Evolutionary conservation across 23 tunicate genomes (phyloP), one percentile per base, ranked within the genome.

Genomic region (Trididemnum clinides): DNA sequence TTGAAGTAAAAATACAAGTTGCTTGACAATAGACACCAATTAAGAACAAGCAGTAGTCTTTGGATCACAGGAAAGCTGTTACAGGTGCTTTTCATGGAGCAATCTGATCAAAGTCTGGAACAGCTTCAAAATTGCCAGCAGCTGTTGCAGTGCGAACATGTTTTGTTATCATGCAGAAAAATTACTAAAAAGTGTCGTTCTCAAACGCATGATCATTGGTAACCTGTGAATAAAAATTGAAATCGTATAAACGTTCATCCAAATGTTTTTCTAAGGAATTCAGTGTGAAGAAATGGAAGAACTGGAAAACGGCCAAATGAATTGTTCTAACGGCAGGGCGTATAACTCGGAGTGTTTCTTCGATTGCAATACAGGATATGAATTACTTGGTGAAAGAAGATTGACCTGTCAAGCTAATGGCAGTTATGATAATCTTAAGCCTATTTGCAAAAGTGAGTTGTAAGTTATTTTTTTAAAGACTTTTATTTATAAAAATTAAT

Each of bases 381-480:
- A 76, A 1, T 28, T 87, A 28, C 39, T 64, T 23, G 90, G 85
- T 18, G 84, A 44, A 28, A 44, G 28, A 1, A 32, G 38, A 3
- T 64, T 88, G 20, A 72, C 87, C 22, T 91, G 96, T 86, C 87
- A 71, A 34, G 72, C 82, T 1, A 62, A 92, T 57, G 31, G 92
- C n/a, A 83, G 64, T 2, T 92, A 77, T 57, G 26, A 51, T 2
- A 84, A 88, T 7, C 33, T 2, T 1, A 23, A 28, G 2, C 92
- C 92, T 36, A 69, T 29, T 12, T 92, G 97, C 70, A 21, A 71
- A 65, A 92, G 97, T 92, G 77, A 74, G 91, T 33, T 6, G 5
- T 6, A 50, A 25, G 5, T 32, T 39, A 33, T n/a, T 80, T 15
- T 72, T 38, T 23, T 69, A 85, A n/a, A n/a, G n/a, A n/a, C n/a